Percentiles rank a stretch among this genome's conserved stretches.
Conservation (phyloP, 2,797 vertebrate genomes). For the Echiichthys vipera region DNA sequence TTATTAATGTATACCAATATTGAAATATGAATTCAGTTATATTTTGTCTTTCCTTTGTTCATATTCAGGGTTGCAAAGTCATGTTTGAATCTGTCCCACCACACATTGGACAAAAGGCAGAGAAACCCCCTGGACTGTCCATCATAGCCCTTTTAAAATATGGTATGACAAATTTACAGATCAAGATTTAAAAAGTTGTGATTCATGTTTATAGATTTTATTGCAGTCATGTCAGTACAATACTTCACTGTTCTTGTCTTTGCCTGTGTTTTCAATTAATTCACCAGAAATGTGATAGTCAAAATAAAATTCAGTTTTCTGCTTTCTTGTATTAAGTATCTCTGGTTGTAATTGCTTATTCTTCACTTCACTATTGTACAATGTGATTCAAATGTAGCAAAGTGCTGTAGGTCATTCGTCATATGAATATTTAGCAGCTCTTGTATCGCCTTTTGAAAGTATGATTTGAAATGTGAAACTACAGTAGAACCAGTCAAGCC, state of each 20-base stretch:
- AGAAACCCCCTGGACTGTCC: background rate
- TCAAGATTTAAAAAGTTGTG: background rate
- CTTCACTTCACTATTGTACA: background rate
- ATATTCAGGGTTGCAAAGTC: background rate
- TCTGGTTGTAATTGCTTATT: background rate
- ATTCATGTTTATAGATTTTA: background rate
- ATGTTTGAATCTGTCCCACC: background rate
- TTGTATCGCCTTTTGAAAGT: background rate
- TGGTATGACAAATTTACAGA: constrained; percentile 26
- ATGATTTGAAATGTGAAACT: background rate
- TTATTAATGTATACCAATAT: no score
- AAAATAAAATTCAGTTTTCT: background rate
- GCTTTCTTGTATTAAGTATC: background rate
- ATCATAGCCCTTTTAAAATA: constrained; percentile 8
- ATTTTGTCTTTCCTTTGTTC: background rate
- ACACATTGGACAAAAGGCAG: background rate
- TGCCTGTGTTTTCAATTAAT: background rate
- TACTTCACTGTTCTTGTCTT: background rate
- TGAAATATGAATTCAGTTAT: background rate
- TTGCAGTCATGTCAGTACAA: background rate
- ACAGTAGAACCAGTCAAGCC: background rate
- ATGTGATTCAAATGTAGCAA: background rate
- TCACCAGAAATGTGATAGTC: background rate
- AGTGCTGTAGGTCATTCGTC: background rate
- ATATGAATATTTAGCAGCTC: background rate